A percentile compares a stretch with the other conserved stretches of the same genome.
These are phyloP conservation scores for Oreotrochilus melanogaster DNA, from an alignment of 2,113 vertebrate genomes.

Conservation along the genomic window DNA sequence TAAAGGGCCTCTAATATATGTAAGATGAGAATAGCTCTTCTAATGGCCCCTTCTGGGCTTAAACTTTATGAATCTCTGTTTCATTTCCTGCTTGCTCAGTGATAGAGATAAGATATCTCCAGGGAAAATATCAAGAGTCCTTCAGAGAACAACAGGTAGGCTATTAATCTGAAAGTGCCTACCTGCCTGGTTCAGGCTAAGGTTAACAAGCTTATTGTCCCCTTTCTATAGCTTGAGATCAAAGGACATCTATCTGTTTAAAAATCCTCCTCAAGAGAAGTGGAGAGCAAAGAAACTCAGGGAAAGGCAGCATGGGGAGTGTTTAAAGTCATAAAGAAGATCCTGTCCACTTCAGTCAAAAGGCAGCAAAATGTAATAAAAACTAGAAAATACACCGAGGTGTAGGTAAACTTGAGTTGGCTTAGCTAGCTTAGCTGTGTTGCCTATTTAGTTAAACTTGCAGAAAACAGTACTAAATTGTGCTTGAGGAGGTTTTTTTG, in stretches of 20 bases:
- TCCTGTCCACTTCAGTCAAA: not conserved
- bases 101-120: slow-evolving; percentile 58
- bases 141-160: slow-evolving; percentile 39
- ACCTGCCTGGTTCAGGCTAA: slow-evolving; percentile 53
- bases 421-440: not conserved
- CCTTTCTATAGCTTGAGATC: slow-evolving; percentile 1
- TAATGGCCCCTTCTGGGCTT: slow-evolving; percentile 66
- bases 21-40: slow-evolving; percentile 18
- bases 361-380: not conserved
- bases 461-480: not conserved
- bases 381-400: not conserved
- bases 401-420: not conserved
- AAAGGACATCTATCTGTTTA: slow-evolving; percentile 14
- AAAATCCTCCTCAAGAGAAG: slow-evolving; percentile 4
- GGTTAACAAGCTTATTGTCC: slow-evolving; percentile 67
- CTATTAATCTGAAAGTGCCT: slow-evolving; percentile 62
- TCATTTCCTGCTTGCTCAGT: slow-evolving; percentile 66
- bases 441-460: not conserved
- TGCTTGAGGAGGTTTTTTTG: not conserved
- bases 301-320: not conserved
- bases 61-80: slow-evolving; percentile 73
- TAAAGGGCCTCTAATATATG: slow-evolving; percentile 55
- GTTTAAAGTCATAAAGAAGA: not conserved
- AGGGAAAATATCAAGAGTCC: slow-evolving; percentile 47
- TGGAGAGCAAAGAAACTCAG: not conserved